phyloP scores from a whole-genome alignment of 1,140 invertebrate species.

The Liolophura sinensis region DNA sequence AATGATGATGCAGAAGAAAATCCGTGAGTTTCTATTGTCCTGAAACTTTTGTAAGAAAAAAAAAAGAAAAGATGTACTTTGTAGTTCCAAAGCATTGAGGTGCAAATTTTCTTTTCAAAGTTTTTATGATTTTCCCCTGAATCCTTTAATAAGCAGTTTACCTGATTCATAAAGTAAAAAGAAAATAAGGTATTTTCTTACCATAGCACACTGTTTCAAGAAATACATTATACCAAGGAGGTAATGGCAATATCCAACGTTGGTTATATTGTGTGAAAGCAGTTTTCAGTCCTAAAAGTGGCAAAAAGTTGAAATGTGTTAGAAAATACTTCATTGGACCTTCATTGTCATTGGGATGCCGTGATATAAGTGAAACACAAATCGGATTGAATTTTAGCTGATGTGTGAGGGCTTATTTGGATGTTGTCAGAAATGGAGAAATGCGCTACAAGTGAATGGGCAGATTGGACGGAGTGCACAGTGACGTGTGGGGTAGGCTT shows the following conservation, averaged over 20 bases:
- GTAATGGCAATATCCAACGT: too few species aligned
- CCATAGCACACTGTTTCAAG: too few species aligned
- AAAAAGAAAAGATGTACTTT: neutral
- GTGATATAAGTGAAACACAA: too few species aligned
- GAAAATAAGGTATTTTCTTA: too few species aligned
- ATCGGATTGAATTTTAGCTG: too few species aligned
- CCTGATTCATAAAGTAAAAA: too few species aligned
- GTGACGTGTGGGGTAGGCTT: constrained; percentile 66
- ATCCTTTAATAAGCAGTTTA: too few species aligned
- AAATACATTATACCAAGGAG: too few species aligned
- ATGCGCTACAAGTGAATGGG: constrained; percentile 64
- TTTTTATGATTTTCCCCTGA: neutral
- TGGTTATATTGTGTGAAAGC: neutral
- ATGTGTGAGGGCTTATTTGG: neutral
- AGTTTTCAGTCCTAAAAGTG: neutral
- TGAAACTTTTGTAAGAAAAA: neutral
- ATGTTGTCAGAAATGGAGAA: constrained; percentile 56
- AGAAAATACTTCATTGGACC: neutral
- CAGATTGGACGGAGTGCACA: constrained; percentile 65
- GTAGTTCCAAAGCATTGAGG: too few species aligned
- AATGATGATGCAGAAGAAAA: constrained; percentile 52
- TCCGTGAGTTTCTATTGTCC: constrained; percentile 28
- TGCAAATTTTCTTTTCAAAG: neutral
- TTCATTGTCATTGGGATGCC: too few species aligned
- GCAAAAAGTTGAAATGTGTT: neutral